Base-by-base conservation (phyloP, 2,888 invertebrate species). In the Seira ritae region DNA sequence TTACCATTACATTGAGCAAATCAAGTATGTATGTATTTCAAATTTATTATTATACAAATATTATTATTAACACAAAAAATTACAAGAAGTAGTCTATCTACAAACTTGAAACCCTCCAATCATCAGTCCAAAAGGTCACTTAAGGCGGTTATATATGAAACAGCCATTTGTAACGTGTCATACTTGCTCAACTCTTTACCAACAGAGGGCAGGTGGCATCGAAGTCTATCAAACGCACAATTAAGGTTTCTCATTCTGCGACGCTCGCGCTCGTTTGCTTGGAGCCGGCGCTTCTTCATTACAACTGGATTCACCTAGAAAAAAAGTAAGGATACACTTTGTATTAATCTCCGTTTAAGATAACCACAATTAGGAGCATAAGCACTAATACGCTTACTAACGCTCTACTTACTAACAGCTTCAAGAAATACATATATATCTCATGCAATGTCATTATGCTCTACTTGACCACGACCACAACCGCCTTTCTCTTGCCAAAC, bases 131-230 rank as follows among this genome's bases (percentile, higher is more conserved):
- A 70, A n/a, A 85, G 73, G 46, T 98, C 98, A 90, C 96, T 96
- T 2, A 98, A 92, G 0, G 97, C 97, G 1, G 95, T 93, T 89
- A 98, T 98, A 91, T 98, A 98, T 0, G 96, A 97, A 90, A 98
- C 98, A 0, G 98, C 98, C 98, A 98, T 98, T 91, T 98, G 98
- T 0, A 98, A 93, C 0, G 98, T 98, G 91, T 98, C 98, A 91
- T 97, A 98, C 91, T 98, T 98, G 46, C 97, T 97, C 75, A 98
- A 92, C 90, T 98, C 97, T 90, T 97, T 96, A 3, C 97, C 96
- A 80, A 97, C 91, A 0, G 96, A 96, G 0, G 98, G 98, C n/a
- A 98, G 92, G 88, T 97, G 97, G 1, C 96, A 95, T 66, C 98
- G 93, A 0, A 98, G 93, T 87, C 96, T 93, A 91, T 98, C 98